Evolutionary conservation across 2,113 vertebrate species (phyloP), one percentile per base, ranked within the genome.

Genomic region (Tupaia tana): DNA sequence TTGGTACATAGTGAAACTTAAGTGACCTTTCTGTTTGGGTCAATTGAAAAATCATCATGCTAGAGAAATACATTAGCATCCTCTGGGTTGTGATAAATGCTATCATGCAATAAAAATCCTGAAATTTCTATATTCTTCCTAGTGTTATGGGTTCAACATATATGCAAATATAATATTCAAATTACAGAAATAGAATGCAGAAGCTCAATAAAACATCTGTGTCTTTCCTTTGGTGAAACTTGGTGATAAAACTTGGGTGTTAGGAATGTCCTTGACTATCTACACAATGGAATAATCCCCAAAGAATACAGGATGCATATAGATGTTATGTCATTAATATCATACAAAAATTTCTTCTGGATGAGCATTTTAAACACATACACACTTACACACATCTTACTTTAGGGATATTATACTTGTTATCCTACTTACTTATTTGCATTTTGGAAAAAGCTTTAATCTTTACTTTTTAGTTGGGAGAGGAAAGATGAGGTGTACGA

Each of bases 1-100:
- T 92, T 43, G 67, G 24, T 18, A 87, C 34, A 24, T 84, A 95
- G 16, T 83, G 20, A 92, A 87, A 95, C 97, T 93, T 88, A 81
- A 61, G 24, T 67, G 58, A 71, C 66, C 34, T 70, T 97, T 96
- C 52, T 77, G 43, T 7, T 95, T 96, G 67, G 84, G 56, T 89
- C 84, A 74, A n/a, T 64, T 1, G 0, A 94, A 97, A 93, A 78
- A 96, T 87, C 6, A 6, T 14, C 20, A 43, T 14, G 13, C n/a
- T 89, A 93, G 15, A 56, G 15, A 86, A 75, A 67, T 85, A 31
- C 7, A 67, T 97, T 94, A 95, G 66, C 95, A 92, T 87, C 19
- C 5, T 5, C 63, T 96, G 56, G 25, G 6, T 97, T 96, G 14
- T 54, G 58, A 86, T 93, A 97, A 96, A 43, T 31, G 29, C 58